Evolutionary conservation across 2,797 vertebrate species (phyloP), one percentile per base, ranked within the genome.

Genomic region (Heterohyrax brucei): DNA sequence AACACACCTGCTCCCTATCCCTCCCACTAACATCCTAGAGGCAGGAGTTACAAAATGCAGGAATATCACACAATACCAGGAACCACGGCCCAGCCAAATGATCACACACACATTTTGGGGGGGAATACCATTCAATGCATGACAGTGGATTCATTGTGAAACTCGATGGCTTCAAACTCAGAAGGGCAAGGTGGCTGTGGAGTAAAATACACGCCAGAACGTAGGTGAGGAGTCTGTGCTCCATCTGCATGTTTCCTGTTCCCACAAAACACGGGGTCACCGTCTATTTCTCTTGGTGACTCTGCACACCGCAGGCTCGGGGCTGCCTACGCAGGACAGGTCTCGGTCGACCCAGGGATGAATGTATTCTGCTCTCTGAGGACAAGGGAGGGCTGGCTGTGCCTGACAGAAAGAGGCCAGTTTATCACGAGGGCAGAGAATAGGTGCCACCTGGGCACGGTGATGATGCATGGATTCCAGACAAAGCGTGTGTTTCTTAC

Each of bases 381-480:
- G 26, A 22, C 22, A 76, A 21, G 3, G 62, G 62, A n/a, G 59
- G 13, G 80, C 84, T 62, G 28, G 9, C 24, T 26, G 7, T 0
- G 64, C 78, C 10, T 90, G 86, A 95, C 75, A 95, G 62, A 92
- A 94, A 50, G 48, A 95, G 77, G 95, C 26, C 13, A 80, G 44
- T 82, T 86, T 83, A 1, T 62, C 70, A 48, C 0, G 1, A 53
- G 28, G 53, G 2, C 81, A 61, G 46, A 93, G 5, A 76, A 83
- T 21, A 86, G 61, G 61, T 8, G 39, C 0, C 10, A 56, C 14
- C 24, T 89, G 76, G 14, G 82, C 0, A 33, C 46, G 68, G n/a
- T 70, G 2, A 33, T 61, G 19, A 16, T 7, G 68, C 10, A 22
- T 12, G 4, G 33, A 56, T 48, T 28, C 18, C 39, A 8, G 70